These are phyloP conservation scores for Anoplius nigerrimus DNA, from an alignment of 2,888 invertebrate genomes.

Conservation along the genomic window DNA sequence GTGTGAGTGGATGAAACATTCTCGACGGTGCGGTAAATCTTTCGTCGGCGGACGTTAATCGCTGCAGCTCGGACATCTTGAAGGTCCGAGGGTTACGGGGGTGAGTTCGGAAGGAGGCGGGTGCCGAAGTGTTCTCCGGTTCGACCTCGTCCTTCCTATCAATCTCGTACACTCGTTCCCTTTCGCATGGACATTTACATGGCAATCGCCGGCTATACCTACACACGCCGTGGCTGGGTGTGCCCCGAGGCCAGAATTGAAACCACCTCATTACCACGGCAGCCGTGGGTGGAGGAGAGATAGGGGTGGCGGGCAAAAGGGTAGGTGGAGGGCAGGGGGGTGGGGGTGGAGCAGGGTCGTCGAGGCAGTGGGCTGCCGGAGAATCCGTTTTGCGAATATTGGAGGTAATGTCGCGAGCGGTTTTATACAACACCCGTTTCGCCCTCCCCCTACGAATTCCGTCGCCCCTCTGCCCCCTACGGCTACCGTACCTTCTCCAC, in stretches of 20 bases:
- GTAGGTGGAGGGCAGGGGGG: constrained; percentile 29
- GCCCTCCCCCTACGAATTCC: constrained; percentile 53
- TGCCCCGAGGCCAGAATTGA: constrained; percentile 74
- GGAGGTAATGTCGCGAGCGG: constrained; percentile 74
- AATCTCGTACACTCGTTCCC: constrained; percentile 59
- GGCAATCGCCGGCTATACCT: constrained; percentile 63
- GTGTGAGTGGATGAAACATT: too few species aligned
- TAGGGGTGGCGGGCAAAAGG: constrained; percentile 35
- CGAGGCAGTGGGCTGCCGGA: constrained; percentile 62
- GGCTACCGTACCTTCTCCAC: constrained; percentile 54
- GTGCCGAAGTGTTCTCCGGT: too few species aligned
- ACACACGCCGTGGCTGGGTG: constrained; percentile 53
- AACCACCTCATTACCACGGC: constrained; percentile 73
- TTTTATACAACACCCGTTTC: constrained; percentile 70
- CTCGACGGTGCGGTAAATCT: too few species aligned
- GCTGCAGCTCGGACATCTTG: too few species aligned
- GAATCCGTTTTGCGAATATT: constrained; percentile 75
- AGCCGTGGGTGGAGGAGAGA: constrained; percentile 40
- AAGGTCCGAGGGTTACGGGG: too few species aligned
- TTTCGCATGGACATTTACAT: constrained; percentile 65
- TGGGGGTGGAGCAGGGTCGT: constrained; percentile 18
- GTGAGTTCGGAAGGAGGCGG: too few species aligned
- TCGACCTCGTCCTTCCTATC: constrained; percentile 48
- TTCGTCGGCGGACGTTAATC: too few species aligned
- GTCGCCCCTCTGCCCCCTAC: constrained; percentile 49